These are phyloP conservation scores for Cololabis saira DNA, from an alignment of 2,113 vertebrate species.

Conservation along the genomic window DNA sequence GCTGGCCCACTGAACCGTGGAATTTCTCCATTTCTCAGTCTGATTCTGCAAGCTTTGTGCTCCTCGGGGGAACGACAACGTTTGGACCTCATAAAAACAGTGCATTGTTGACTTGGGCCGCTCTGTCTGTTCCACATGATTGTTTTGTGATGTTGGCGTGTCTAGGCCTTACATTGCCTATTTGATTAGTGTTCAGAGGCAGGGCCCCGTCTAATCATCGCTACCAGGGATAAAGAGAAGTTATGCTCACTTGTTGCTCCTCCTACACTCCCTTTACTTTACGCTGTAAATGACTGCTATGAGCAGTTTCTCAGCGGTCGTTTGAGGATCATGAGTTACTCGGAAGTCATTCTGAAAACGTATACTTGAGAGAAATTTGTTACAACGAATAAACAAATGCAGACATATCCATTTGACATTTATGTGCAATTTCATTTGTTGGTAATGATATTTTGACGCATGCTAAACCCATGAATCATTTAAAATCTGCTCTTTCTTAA, in stretches of 20 bases:
- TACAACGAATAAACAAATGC: constrained; percentile 14
- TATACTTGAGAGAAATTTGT: constrained; percentile 9
- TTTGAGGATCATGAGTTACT: constrained; percentile 9
- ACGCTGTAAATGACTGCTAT: constrained; percentile 20
- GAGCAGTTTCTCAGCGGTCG: constrained; percentile 3
- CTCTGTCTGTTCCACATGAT: constrained; percentile 64
- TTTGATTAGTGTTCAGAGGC: constrained; percentile 76
- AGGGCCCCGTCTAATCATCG: constrained; percentile 72
- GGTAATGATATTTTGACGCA: constrained; percentile 8
- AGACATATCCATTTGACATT: constrained; percentile 8
- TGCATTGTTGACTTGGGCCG: constrained; percentile 52
- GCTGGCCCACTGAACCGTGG: constrained; percentile 63
- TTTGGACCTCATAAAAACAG: constrained; percentile 59
- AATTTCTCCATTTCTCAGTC: constrained; percentile 70
- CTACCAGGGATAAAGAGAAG: constrained; percentile 65
- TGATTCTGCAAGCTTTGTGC: constrained; percentile 68
- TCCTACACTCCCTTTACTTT: constrained; percentile 26
- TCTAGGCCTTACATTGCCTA: constrained; percentile 77
- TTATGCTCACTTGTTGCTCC: constrained; percentile 76
- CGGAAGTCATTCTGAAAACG: constrained; percentile 7
- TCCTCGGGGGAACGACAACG: constrained; percentile 46
- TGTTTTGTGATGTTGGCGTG: constrained; percentile 74
- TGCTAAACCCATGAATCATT: constrained; percentile 40
- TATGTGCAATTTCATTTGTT: constrained; percentile 14
- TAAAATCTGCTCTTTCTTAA: constrained; percentile 8